Percentiles rank a stretch among this genome's conserved stretches.
These are phyloP conservation scores for Diarsia dahlii DNA, from an alignment of 2,888 invertebrate species.

Conservation along the genomic window DNA sequence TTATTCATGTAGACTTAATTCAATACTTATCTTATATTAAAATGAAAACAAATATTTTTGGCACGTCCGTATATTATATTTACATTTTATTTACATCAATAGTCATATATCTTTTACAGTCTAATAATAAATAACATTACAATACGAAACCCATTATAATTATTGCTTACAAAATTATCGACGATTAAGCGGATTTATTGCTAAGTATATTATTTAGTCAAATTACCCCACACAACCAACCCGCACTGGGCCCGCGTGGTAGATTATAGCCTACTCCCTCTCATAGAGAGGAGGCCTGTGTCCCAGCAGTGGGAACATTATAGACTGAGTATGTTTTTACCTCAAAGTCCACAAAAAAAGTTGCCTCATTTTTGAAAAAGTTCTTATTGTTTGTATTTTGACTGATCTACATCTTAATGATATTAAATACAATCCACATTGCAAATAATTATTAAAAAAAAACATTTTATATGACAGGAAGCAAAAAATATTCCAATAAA, in stretches of 20 bases:
- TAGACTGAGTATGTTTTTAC: background rate
- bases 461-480: background rate
- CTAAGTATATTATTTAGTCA: constrained; percentile 23
- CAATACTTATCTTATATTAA: background rate
- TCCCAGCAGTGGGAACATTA: background rate
- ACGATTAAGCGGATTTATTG: constrained; percentile 45
- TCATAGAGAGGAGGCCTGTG: background rate
- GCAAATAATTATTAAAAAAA: constrained; percentile 2
- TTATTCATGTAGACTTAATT: too few species aligned
- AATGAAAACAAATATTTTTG: constrained; percentile 42
- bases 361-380: background rate
- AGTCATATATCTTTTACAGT: constrained; percentile 40
- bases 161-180: constrained; percentile 23
- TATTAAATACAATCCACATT: background rate
- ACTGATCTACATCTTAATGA: too few species aligned
- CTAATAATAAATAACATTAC: constrained; percentile 55
- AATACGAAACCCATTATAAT: constrained; percentile 27
- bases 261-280: background rate
- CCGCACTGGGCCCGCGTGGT: background rate
- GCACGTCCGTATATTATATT: constrained; percentile 63
- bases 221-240: too few species aligned
- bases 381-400: too few species aligned
- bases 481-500: background rate
- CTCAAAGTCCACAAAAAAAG: background rate
- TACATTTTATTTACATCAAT: constrained; percentile 58